phyloP scores from a whole-genome alignment of 2,888 invertebrate genomes.

The Pterostichus niger region DNA sequence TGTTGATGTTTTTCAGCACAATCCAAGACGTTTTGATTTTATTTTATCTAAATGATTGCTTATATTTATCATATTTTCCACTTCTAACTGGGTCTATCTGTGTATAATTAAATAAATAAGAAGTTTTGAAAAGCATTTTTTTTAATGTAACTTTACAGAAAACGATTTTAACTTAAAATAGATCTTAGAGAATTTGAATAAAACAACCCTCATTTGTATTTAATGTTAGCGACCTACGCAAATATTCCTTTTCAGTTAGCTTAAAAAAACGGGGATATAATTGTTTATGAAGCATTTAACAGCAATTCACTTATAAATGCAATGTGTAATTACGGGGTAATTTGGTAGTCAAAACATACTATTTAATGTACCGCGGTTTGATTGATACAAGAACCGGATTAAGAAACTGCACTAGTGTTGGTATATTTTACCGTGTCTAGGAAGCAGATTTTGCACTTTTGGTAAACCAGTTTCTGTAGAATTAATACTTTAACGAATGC shows the following conservation, averaged over 20 bases:
- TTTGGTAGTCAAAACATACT: constrained; percentile 40
- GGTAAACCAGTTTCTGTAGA: constrained; percentile 30
- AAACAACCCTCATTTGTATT: no score
- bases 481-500: constrained; percentile 3
- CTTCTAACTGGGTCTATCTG: no score
- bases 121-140: no score
- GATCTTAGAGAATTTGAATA: no score
- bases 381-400: constrained; percentile 41
- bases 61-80: no score
- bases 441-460: constrained; percentile 20
- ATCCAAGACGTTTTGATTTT: no score
- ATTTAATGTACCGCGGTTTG: constrained; percentile 41
- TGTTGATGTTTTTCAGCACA: no score
- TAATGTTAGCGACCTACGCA: not conserved
- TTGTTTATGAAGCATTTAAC: constrained; percentile 32
- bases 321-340: constrained; percentile 45
- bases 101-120: no score
- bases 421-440: constrained; percentile 14
- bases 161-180: no score
- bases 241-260: not conserved
- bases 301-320: constrained; percentile 2
- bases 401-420: not conserved
- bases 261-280: not conserved
- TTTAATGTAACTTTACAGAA: no score
- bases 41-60: no score